Evolutionary conservation across 2,113 vertebrate genomes (phyloP).

Genomic region (Micronycteris hirsuta): DNA sequence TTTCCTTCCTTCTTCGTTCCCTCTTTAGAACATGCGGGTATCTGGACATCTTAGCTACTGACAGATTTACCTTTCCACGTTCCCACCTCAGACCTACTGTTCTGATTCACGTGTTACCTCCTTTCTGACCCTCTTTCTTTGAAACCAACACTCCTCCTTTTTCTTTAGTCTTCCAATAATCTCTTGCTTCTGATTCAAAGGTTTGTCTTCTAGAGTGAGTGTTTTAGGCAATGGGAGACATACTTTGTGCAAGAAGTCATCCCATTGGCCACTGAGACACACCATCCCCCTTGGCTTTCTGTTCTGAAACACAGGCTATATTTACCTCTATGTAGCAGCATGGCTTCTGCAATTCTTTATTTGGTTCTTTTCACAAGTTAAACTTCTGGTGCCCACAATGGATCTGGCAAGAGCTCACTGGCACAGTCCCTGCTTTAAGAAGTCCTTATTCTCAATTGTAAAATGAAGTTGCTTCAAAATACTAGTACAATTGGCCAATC

Average conservation of each 20-base stretch:
- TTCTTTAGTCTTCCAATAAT: not conserved
- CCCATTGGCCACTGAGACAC: not conserved
- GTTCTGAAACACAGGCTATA: not conserved
- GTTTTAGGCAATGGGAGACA: not conserved
- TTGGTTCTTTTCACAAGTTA: not conserved
- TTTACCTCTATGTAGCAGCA: not conserved
- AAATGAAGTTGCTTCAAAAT: slow-evolving; percentile 50
- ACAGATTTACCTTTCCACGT: not conserved
- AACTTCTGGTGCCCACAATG: slow-evolving; percentile 19
- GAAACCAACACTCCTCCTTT: not conserved
- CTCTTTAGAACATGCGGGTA: not conserved
- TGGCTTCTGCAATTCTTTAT: not conserved
- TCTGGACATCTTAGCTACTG: not conserved
- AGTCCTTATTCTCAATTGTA: slow-evolving; percentile 21
- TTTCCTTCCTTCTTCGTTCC: not conserved
- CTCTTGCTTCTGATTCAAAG: not conserved
- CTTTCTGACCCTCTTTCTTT: not conserved
- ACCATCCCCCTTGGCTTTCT: not conserved
- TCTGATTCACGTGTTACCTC: not conserved
- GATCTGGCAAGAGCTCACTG: slow-evolving; percentile 37
- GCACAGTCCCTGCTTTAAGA: slow-evolving; percentile 12
- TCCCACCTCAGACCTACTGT: not conserved
- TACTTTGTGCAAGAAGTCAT: not conserved
- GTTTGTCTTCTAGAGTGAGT: not conserved
- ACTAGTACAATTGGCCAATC: slow-evolving; percentile 41